Evolutionary conservation across 2,797 vertebrate species (phyloP), one percentile per base, ranked within the genome.

Genomic region (Nyctalus aviator): DNA sequence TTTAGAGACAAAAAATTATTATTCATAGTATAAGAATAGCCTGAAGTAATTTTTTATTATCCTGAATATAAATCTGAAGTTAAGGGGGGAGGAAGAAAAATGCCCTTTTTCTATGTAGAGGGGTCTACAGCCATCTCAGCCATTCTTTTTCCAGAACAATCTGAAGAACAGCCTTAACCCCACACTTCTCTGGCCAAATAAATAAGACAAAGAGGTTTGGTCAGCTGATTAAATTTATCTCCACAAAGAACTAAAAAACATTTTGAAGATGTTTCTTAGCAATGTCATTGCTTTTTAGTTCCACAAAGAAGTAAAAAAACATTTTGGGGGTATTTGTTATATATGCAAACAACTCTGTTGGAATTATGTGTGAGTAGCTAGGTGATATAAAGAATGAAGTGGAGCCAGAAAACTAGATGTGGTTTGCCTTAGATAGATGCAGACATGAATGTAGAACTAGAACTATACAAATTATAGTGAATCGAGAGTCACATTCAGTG

Each of bases 1-100:
- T 84, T 96, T 91, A 90, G 46, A 21, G 15, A 15, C 73, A 84
- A 64, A 21, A 17, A n/a, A 94, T 44, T 44, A 94, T 96, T 95
- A 94, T 92, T 83, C 75, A 88, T 53, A 94, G 91, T 72, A 76
- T 17, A 90, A 12, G 5, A 79, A 77, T 83, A 55, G n/a, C 9
- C 11, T 71, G 48, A 94, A 86, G 95, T 89, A 72, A 91, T 93
- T 1, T 66, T 78, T 81, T 73, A 79, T 81, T 79, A 79, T 91
- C 44, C 21, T 91, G 57, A 82, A 75, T 48, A 71, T 48, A 85
- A 91, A 76, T 87, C 27, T 88, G 50, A 84, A 87, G 48, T 84
- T 76, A 93, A 75, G 21, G 27, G 46, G 2, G 27, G 12, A 20
- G 37, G 4, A 4, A 41, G 37, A 59, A 4, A 5, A 11, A 9